Evolutionary conservation across 2,888 invertebrate genomes (phyloP).

Genomic region (Eupithecia pulchellata): DNA sequence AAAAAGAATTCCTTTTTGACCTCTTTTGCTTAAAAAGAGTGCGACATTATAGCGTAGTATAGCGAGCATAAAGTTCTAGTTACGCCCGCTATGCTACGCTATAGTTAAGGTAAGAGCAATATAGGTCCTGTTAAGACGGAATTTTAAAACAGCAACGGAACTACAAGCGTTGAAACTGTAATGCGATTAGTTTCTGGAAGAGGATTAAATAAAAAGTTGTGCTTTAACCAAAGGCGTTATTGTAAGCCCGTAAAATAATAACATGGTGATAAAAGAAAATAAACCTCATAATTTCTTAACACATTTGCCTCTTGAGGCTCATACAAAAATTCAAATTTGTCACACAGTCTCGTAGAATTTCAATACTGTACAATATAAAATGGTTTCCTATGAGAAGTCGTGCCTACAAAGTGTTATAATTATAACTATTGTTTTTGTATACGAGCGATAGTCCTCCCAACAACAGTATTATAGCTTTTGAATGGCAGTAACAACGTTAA

Average conservation of each 20-base stretch:
- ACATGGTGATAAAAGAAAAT: background rate
- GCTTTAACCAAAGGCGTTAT: background rate
- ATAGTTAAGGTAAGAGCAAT: background rate
- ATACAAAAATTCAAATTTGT: background rate
- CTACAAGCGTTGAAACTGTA: slow-evolving; percentile 9
- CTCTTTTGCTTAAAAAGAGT: no score
- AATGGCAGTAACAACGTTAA: slow-evolving; percentile 23
- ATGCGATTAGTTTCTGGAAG: slow-evolving; percentile 20
- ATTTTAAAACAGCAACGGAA: slow-evolving; percentile 28
- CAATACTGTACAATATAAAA: slow-evolving; percentile 16
- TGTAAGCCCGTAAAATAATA: background rate
- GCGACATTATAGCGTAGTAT: no score
- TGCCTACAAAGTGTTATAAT: slow-evolving; percentile 39
- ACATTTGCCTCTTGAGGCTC: background rate
- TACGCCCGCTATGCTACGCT: no score
- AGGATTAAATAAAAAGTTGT: slow-evolving; percentile 24
- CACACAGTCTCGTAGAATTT: background rate
- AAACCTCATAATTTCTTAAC: background rate
- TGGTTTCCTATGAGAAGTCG: slow-evolving; percentile 31
- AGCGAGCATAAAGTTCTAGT: no score
- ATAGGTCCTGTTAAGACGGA: slow-evolving; percentile 26
- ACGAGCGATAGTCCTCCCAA: slow-evolving; percentile 35
- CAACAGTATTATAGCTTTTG: slow-evolving; percentile 33
- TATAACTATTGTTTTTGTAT: slow-evolving; percentile 46
- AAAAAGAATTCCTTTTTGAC: no score